Evolutionary conservation across 2,888 invertebrate species (phyloP).

Genomic region (Xanthia togata): DNA sequence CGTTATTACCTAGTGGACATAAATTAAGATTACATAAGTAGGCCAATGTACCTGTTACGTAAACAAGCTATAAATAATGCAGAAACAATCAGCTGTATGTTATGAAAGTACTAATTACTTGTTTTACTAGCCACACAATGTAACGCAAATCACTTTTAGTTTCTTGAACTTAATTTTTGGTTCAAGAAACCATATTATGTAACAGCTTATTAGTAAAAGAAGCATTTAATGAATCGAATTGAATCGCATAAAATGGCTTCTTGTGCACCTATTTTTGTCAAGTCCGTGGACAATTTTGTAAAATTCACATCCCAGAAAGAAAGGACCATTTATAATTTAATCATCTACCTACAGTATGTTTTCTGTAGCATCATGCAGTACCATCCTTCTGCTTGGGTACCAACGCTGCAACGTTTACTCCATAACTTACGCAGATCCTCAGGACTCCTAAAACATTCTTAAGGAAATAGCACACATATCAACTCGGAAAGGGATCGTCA

Average conservation of each 20-base stretch:
- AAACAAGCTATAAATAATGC: conserved; percentile 34
- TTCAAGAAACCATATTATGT: conserved; percentile 13
- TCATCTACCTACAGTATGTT: not conserved
- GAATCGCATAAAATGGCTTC: not conserved
- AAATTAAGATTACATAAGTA: conserved; percentile 28
- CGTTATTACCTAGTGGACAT: conserved; percentile 8
- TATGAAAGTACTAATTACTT: conserved; percentile 36
- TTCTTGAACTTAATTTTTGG: conserved; percentile 22
- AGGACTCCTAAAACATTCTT: not conserved
- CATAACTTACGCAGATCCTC: not conserved
- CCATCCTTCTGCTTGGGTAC: not conserved
- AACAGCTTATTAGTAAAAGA: conserved; percentile 7
- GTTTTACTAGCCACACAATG: conserved; percentile 41
- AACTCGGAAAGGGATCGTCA: no score
- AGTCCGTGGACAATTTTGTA: not conserved
- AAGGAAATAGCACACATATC: no score
- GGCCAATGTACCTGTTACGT: conserved; percentile 36
- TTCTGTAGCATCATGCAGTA: not conserved
- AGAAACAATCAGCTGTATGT: conserved; percentile 41
- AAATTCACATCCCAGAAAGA: not conserved
- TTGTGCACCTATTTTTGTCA: not conserved
- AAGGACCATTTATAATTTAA: not conserved
- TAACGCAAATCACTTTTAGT: conserved; percentile 13
- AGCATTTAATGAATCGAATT: not conserved
- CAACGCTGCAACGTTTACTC: no score